Evolutionary conservation across 2,888 invertebrate species (phyloP), one percentile per base, ranked within the genome.

Genomic region (Cryptus armator): DNA sequence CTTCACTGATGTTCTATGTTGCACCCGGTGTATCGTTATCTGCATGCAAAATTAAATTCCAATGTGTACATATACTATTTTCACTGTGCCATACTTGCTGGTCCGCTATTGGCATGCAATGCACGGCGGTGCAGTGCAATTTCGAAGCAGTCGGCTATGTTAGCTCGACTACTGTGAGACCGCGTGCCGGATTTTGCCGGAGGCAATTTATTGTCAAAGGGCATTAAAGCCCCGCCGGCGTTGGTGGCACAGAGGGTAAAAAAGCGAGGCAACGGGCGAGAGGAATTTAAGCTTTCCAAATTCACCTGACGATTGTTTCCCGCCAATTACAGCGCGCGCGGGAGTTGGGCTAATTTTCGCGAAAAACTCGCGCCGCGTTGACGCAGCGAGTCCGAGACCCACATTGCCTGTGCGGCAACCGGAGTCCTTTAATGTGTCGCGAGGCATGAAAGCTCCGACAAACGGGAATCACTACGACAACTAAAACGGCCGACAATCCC

Each of bases 271-370:
- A 53, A 64, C 66, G 16, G 44, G 16, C 37, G 24, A 51, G 37
- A 24, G 81, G 81, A 74, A 81, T 79, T 84, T 77, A 70, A 85
- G 85, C 86, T 85, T 87, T 86, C 79, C 78, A 78, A 87, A 86
- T 86, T 71, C 81, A 76, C 85, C 44, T 80, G 59, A 79, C 86
- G 78, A 84, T 86, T 86, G 86, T 87, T 86, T 80, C 84, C 84
- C 72, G 84, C 81, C 64, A 82, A 87, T 84, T 77, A 85, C 75
- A 83, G 83, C 70, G 76, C 80, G 84, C 84, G 84, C 70, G 51
- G 51, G 32, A 51, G 44, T 70, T 70, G 66, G n/a, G 43, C 66
- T 37, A 43, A 37, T 66, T 66, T 66, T 43, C 43, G 37, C 10
- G n/a, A 3, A 43, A 43, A 66, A 43, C 43, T 37, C 16, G 16